Base-by-base conservation (phyloP, 2,888 invertebrate genomes). In the Tachina fera region DNA sequence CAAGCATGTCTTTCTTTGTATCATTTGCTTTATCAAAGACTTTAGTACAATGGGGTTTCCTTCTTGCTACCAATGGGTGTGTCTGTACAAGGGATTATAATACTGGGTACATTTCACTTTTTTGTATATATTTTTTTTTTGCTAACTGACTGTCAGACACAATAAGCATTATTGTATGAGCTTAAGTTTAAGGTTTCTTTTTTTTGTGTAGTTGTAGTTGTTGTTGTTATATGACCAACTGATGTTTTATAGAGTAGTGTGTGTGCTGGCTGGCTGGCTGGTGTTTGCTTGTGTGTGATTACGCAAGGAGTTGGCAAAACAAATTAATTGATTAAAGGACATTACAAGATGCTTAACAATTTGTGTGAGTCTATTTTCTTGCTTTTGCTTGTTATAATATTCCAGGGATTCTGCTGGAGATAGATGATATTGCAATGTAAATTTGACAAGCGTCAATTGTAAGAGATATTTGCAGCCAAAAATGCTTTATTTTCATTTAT, bases 261-360 rank as follows among this genome's bases (percentile, higher is more conserved):
- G 41, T 6, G 49, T 51, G 8, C 3, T 22, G 31, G 31, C 31
- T 31, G 31, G 31, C 5, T 31, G 39, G n/a, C 16, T 41, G 47
- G 10, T 39, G 67, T 58, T 67, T 63, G 82, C 11, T 43, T 85
- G 53, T 74, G 76, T 49, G 45, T 63, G 53, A 22, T 79, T 60
- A 63, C 67, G 70, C 71, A 61, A 80, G 80, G 75, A 85, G 80
- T 82, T 78, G 83, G 79, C 60, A 86, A 87, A 87, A 87, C 87
- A 88, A 88, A 88, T 88, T 88, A 88, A 88, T 88, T 88, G 88
- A 88, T 88, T 88, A 87, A 88, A 87, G 88, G 88, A 88, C 88
- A 87, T 87, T 87, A 87, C 87, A 86, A 88, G 88, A 86, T 87
- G 85, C 85, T 88, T 86, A 87, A 84, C 84, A 86, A 81, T 72